phyloP scores from a whole-genome alignment of 2,113 vertebrate species.

The Mormyrus lacerda region DNA sequence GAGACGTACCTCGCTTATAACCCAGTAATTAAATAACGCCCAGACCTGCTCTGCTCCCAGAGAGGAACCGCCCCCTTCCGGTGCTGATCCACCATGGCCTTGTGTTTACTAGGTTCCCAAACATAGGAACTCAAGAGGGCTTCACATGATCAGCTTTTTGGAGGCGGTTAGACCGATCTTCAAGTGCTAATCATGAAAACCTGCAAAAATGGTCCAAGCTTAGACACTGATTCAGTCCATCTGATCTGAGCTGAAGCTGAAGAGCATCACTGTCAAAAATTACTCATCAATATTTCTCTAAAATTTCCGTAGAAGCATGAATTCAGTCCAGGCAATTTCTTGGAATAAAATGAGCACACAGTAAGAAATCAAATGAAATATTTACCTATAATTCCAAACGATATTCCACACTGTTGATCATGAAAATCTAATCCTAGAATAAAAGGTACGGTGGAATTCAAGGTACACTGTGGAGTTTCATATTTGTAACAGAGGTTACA shows the following conservation, averaged over 20 bases:
- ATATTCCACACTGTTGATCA: not conserved
- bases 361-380: not conserved
- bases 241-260: not conserved
- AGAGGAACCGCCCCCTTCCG: rapidly evolving
- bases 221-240: not conserved
- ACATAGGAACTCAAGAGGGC: not conserved
- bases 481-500: not conserved
- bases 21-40: constrained; percentile 13
- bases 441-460: not conserved
- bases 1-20: not conserved
- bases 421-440: not conserved
- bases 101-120: not conserved
- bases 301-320: not conserved
- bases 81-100: not conserved
- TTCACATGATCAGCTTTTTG: not conserved
- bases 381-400: not conserved
- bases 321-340: not conserved
- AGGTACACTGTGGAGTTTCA: not conserved
- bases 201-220: not conserved
- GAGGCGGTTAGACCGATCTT: constrained; percentile 10
- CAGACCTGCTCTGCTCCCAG: not conserved
- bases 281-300: not conserved
- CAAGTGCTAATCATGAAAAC: not conserved
- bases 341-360: not conserved
- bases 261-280: not conserved